phyloP scores from a whole-genome alignment of 2,888 invertebrate genomes.

The Empis livida region DNA sequence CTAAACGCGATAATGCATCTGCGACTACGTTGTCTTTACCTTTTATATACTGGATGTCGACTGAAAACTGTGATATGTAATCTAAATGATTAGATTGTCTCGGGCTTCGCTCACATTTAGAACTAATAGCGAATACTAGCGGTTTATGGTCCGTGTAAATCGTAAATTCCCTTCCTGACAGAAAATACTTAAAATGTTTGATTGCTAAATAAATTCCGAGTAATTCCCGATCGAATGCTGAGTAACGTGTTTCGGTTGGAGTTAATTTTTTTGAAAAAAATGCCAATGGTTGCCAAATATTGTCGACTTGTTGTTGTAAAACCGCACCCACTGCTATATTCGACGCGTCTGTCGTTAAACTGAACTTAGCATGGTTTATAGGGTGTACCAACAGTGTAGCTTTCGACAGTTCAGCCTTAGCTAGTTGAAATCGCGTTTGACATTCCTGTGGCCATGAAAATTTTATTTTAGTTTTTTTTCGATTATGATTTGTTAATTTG shows the following conservation, averaged over 20 bases:
- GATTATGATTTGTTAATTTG: background rate
- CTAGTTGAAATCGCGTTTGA: background rate
- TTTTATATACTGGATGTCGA: background rate
- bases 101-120: background rate
- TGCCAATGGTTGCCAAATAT: conserved; percentile 14
- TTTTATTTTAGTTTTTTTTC: background rate
- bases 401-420: background rate
- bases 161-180: background rate
- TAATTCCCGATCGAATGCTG: conserved; percentile 18
- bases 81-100: background rate
- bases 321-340: conserved; percentile 16
- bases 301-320: conserved; percentile 14
- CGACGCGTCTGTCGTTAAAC: conserved; percentile 11
- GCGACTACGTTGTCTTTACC: background rate
- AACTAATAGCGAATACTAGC: background rate
- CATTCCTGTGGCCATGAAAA: background rate
- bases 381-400: conserved; percentile 7
- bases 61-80: background rate
- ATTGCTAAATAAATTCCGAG: conserved; percentile 16
- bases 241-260: conserved; percentile 15
- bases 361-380: background rate
- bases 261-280: conserved; percentile 19
- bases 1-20: background rate
- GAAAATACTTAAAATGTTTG: conserved; percentile 3
- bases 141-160: conserved; percentile 5